Conservation (phyloP, 1,140 invertebrate species). For the Eulimnadia texana region DNA sequence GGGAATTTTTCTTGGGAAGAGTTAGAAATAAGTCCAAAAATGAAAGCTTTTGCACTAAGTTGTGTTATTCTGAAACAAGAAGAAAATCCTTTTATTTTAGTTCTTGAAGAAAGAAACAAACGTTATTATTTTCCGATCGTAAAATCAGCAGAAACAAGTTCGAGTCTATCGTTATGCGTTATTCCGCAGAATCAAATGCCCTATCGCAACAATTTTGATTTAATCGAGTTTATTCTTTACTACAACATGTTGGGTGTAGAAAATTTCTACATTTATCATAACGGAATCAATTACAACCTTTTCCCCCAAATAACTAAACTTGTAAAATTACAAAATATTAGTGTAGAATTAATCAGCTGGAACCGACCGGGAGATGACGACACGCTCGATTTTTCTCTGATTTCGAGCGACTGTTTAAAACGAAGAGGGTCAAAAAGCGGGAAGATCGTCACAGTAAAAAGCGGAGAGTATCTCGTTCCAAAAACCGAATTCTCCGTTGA, state of each 20-base stretch:
- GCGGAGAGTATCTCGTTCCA: conserved; percentile 4
- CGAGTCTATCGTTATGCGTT: not conserved
- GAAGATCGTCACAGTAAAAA: not conserved
- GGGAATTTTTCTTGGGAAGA: not conserved
- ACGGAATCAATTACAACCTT: conserved; percentile 3
- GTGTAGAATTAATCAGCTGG: not conserved
- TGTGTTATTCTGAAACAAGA: not conserved
- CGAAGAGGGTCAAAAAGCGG: not conserved
- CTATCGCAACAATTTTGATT: not conserved
- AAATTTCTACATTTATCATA: conserved; percentile 10
- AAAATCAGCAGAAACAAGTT: not conserved
- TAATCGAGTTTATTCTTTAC: conserved; percentile 10
- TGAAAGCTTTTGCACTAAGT: not conserved
- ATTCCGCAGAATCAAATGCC: not conserved
- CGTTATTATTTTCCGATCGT: too few relatives aligned
- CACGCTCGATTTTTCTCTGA: not conserved
- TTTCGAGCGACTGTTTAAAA: not conserved
- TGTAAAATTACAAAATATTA: not conserved
- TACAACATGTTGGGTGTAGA: conserved; percentile 3
- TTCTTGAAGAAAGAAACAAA: conserved; percentile 5
- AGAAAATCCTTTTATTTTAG: not conserved
- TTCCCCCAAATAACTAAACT: not conserved
- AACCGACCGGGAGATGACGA: conserved; percentile 1
- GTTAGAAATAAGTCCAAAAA: not conserved
- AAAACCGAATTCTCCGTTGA: not conserved